Conservation (phyloP, 1,140 invertebrate genomes). For the Tetragonula clypearis region DNA sequence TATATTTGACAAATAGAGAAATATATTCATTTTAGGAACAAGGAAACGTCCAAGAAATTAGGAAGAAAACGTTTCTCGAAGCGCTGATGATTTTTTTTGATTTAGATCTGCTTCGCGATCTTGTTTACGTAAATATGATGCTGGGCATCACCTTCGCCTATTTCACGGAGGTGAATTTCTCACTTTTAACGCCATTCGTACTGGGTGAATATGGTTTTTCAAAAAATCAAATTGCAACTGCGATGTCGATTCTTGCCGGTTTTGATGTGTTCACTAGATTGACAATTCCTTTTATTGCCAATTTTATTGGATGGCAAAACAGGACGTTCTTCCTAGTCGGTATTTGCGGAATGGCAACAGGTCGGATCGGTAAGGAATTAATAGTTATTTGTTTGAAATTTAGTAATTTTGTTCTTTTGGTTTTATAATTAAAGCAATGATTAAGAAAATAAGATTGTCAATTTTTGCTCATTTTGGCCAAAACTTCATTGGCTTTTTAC, state of each 20-base stretch:
- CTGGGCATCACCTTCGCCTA: constrained; percentile 86
- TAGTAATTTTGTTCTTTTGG: neutral
- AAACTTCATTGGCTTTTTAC: too few relatives aligned
- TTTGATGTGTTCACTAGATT: constrained; percentile 84
- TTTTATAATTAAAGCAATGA: neutral
- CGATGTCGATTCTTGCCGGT: constrained; percentile 84
- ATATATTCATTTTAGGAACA: constrained; percentile 7
- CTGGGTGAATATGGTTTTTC: constrained; percentile 84
- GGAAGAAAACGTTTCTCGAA: constrained; percentile 45
- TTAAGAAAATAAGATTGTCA: neutral
- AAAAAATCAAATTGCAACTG: constrained; percentile 83
- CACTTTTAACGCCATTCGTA: constrained; percentile 87
- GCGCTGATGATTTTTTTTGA: constrained; percentile 85
- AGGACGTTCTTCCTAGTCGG: constrained; percentile 75
- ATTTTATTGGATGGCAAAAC: constrained; percentile 70
- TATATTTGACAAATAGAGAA: too few relatives aligned
- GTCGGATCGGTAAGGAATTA: constrained; percentile 71
- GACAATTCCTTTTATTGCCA: constrained; percentile 84
- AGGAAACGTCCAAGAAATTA: neutral
- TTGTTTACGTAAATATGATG: constrained; percentile 86
- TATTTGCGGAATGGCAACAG: constrained; percentile 69
- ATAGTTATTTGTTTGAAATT: neutral
- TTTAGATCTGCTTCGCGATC: constrained; percentile 85
- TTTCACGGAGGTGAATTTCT: constrained; percentile 87
- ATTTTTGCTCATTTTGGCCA: neutral